Base-by-base conservation (phyloP, 2,888 invertebrate species). In the Heteromyza rotundicornis region DNA sequence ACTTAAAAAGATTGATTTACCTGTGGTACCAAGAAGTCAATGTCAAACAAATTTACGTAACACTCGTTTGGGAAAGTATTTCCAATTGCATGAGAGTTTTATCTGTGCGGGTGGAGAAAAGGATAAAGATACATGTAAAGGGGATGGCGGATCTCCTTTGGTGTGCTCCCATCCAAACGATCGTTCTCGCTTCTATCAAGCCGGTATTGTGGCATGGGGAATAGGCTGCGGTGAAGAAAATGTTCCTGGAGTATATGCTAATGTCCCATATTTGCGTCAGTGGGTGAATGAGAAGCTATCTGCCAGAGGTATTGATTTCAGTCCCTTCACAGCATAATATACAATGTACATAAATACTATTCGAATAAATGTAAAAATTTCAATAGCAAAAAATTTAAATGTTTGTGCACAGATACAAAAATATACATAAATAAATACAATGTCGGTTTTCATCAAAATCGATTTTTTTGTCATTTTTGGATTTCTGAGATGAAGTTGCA, bases 201-300 rank as follows among this genome's bases (percentile, higher is more conserved):
- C 79, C 23, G 92, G 92, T 1, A 89, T 92, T 47, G 92, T 93
- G 0, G 89, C 92, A 1, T 94, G 93, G 93, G 93, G 94, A 17
- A 89, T 94, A 67, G 91, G 90, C 0, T 94, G 94, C 72, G 92
- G 91, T 0, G 83, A 84, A 17, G 83, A 86, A 55, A 84, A 86
- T 44, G 85, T 87, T 19, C 92, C 92, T 0, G 92, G 91, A 0
- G 90, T 92, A 0, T 94, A 93, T 76, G 90, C 88, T 0, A 89
- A 90, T 76, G 86, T 94, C 1, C 85, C 88, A 0, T 78, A 84
- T 32, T 85, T 89, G 12, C 84, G 89, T 1, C 78, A 83, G 12
- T 94, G 94, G 93, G 89, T 94, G 64, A 88, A 89, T 68, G 85
- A 87, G 66, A 85, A 88, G 60, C 63, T 82, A 2, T 62, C 61